Conservation (phyloP, 2,113 vertebrate genomes). For the Phoxinus phoxinus region DNA sequence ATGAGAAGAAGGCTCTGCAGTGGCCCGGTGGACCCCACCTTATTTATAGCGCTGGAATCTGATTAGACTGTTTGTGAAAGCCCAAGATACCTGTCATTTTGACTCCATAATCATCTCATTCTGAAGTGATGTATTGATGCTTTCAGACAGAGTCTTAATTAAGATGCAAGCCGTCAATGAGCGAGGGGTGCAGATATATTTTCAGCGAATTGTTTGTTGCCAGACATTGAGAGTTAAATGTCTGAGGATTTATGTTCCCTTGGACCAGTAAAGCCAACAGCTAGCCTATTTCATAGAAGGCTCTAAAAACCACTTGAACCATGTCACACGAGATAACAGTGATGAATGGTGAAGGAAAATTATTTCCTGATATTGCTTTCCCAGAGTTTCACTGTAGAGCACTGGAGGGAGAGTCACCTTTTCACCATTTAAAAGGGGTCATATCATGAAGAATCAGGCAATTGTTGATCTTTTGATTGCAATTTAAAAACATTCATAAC, state of each 20-base stretch:
- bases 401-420: not conserved
- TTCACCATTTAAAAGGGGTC: not conserved
- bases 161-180: constrained; percentile 3
- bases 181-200: constrained; percentile 8
- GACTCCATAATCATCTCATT: constrained; percentile 59
- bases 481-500: not conserved
- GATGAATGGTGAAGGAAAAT: constrained; percentile 42
- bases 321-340: constrained; percentile 45
- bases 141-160: constrained; percentile 30
- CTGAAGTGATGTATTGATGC: constrained; percentile 46
- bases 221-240: constrained; percentile 6
- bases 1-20: constrained; percentile 63
- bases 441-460: not conserved
- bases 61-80: constrained; percentile 62
- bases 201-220: constrained; percentile 58
- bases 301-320: constrained; percentile 40
- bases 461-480: not conserved
- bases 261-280: constrained; percentile 37
- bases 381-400: constrained; percentile 30
- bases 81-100: constrained; percentile 47
- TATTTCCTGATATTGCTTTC: constrained; percentile 26
- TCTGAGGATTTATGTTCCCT: constrained; percentile 52
- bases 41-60: constrained; percentile 77
- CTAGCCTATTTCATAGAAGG: constrained; percentile 20
- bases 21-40: constrained; percentile 55